Conservation (phyloP, 2,113 vertebrate species). For the Psephotus haematonotus region DNA sequence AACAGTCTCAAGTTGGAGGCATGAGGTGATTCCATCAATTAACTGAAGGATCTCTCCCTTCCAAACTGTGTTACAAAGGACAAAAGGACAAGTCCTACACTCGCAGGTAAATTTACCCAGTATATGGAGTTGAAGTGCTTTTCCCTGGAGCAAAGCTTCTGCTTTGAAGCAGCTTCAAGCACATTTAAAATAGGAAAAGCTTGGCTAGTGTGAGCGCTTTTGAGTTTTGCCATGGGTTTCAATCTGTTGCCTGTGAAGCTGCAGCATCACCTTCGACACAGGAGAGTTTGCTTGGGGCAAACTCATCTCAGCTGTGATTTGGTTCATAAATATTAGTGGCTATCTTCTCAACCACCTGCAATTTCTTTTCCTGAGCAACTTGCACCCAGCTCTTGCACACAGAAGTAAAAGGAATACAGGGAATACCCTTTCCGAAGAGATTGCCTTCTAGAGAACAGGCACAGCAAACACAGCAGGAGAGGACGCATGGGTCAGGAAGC, state of each 20-base stretch:
- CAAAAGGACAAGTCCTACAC: background rate
- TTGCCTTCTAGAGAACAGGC: background rate
- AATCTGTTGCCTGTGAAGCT: background rate
- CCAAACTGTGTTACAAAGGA: background rate
- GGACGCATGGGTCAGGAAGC: fast-evolving
- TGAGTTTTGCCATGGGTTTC: background rate
- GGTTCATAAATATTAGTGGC: background rate
- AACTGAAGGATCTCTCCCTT: background rate
- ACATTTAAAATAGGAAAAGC: background rate
- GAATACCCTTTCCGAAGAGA: background rate
- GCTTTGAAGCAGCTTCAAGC: background rate
- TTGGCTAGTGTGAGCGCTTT: background rate
- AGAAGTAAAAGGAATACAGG: background rate
- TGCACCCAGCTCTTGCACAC: background rate
- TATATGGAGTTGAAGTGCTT: background rate
- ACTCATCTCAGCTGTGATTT: background rate
- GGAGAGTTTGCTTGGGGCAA: background rate
- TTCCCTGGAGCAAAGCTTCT: background rate
- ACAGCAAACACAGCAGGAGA: background rate
- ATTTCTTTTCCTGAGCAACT: background rate
- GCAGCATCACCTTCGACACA: background rate
- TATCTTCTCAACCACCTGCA: background rate
- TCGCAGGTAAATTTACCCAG: background rate
- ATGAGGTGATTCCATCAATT: background rate
- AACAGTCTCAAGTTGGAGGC: background rate